Conservation (phyloP, 1,140 invertebrate genomes). For the Leptestheria dahalacensis region DNA sequence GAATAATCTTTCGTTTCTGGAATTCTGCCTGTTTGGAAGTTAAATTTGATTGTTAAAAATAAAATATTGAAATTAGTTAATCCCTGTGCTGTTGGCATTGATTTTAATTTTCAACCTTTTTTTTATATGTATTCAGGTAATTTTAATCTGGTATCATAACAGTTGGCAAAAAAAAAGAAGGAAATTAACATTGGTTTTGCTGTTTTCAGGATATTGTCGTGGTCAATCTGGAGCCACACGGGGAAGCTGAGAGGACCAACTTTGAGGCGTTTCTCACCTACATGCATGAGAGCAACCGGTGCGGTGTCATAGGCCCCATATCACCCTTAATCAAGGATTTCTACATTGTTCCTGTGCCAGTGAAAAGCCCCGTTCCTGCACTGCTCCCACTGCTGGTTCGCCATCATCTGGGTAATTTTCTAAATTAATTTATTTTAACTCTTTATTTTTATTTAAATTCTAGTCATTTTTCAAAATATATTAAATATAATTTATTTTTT, state of each 20-base stretch:
- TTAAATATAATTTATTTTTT: conserved; percentile 22
- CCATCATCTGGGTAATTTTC: conserved; percentile 34
- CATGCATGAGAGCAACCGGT: conserved; percentile 56
- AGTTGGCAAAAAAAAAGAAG: too few relatives aligned
- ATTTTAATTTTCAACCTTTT: background rate
- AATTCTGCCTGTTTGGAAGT: too few relatives aligned
- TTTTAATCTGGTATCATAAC: background rate
- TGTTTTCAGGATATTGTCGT: conserved; percentile 56
- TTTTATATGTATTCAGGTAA: background rate
- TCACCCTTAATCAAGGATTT: conserved; percentile 80
- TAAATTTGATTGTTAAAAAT: too few relatives aligned
- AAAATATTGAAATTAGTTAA: too few relatives aligned
- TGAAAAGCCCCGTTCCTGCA: conserved; percentile 54
- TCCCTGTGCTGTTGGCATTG: background rate
- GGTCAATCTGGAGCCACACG: conserved; percentile 57
- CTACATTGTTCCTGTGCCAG: conserved; percentile 78
- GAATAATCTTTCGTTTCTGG: too few relatives aligned
- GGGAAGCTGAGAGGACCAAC: conserved; percentile 64
- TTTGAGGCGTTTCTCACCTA: conserved; percentile 83
- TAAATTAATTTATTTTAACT: conserved; percentile 27
- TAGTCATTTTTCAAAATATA: conserved; percentile 11
- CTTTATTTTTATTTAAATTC: conserved; percentile 20
- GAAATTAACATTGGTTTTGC: too few relatives aligned
- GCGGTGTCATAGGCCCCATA: conserved; percentile 46
- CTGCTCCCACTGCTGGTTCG: conserved; percentile 55